Evolutionary conservation across 2,888 invertebrate genomes (phyloP), one percentile per base, ranked within the genome.

Genomic region (Hetaerina titia): DNA sequence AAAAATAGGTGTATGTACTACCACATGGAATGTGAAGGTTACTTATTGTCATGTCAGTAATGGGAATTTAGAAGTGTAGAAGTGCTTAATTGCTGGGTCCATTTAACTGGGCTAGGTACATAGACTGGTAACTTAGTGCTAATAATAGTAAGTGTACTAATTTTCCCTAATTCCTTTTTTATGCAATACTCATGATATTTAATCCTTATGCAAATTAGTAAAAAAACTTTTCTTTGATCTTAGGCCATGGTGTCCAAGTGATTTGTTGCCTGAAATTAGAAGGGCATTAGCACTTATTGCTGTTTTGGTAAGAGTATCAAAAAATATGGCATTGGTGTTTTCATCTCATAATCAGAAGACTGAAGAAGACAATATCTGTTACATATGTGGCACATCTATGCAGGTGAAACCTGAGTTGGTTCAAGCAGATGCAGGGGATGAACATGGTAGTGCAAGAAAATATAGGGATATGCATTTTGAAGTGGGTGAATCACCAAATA

Each of bases 181-280:
- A 60, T 60, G 60, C 5, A 1, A 11, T 60, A 60, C 60, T 60
- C 13, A 11, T 60, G 60, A 60, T 60, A 15, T 60, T 60, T 60
- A 60, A 60, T 60, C 5, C 45, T 45, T 45, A 45, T 45, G 45
- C 45, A 45, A 45, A 4, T 45, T 45, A 45, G 45, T 45, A 45
- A 45, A 45, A 45, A 45, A 60, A 15, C 5, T 60, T 6, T 57
- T 90, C 25, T 5, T 56, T 69, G 11, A 56, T 74, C 17, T 31
- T 13, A 92, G 92, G 92, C 92, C 69, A 1, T 92, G 92, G 92
- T 92, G 92, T 92, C 92, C 69, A 19, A 74, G 56, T 19, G 92
- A 92, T 22, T 13, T 57, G 56, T 56, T 92, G 0, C 92, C 92
- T 57, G 92, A 92, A 92, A 92, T 92, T n/a, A 64, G 92, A 60